Conservation (phyloP, 2,797 vertebrate genomes). For the Rousettus madagascariensis region DNA sequence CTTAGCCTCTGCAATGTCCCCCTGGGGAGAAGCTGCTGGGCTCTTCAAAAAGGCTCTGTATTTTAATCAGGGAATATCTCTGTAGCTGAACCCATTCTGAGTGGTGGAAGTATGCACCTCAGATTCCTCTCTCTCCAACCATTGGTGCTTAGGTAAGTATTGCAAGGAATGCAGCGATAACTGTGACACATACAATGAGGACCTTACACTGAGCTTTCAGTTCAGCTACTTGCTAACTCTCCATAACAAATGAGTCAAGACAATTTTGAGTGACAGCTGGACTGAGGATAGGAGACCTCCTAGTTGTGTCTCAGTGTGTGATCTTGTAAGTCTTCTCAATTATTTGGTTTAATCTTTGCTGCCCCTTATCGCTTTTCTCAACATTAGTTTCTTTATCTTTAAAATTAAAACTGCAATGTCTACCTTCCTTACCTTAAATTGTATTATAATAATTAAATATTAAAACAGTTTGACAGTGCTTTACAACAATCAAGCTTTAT, state of each 20-base stretch:
- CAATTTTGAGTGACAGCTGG: background rate
- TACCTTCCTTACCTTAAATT: background rate
- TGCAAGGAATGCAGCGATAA: background rate
- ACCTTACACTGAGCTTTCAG: background rate
- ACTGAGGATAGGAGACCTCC: background rate
- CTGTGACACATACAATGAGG: background rate
- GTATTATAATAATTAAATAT: background rate
- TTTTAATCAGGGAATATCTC: background rate
- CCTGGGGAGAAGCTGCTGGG: background rate
- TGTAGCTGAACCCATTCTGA: background rate
- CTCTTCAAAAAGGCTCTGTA: conserved; percentile 46
- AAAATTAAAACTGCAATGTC: background rate
- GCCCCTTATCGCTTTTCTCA: background rate
- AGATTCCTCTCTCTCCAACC: background rate
- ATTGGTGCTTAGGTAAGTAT: background rate
- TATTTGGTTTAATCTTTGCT: background rate
- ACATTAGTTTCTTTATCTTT: background rate
- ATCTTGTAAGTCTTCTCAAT: background rate
- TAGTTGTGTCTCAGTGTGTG: background rate
- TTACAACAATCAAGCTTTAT: background rate
- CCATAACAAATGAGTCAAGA: background rate
- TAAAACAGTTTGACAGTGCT: background rate
- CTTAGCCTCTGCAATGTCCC: background rate
- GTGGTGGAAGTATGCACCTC: background rate
- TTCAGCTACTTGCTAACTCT: background rate